Conservation (phyloP, 2,797 vertebrate genomes). For the Helicolenus hilgendorfi region DNA sequence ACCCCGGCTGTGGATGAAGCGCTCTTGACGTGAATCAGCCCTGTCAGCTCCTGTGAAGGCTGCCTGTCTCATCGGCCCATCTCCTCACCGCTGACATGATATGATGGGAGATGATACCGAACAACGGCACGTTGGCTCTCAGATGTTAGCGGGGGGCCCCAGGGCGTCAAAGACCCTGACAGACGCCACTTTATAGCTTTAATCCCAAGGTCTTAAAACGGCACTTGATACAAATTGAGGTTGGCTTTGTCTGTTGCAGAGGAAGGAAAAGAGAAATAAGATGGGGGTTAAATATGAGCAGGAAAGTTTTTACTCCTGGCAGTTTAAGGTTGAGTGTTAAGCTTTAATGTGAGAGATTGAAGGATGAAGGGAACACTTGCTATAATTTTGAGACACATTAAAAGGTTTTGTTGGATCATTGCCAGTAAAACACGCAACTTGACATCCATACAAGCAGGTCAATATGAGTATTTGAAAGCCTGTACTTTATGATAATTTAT, state of each 20-base stretch:
- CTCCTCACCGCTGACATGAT: constrained; percentile 94
- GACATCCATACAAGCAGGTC: not conserved
- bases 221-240: constrained; percentile 99
- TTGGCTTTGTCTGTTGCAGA: constrained; percentile 92
- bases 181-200: constrained; percentile 98
- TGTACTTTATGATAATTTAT: not conserved
- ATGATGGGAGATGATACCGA: constrained; percentile 99
- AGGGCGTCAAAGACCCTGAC: constrained; percentile 94
- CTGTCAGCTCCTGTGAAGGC: constrained; percentile 95
- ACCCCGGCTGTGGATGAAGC: constrained; percentile 93
- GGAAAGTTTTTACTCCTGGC: constrained; percentile 91
- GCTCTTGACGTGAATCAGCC: constrained; percentile 95
- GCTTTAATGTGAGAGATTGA: constrained; percentile 2
- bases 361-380: not conserved
- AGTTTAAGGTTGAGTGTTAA: constrained; percentile 92
- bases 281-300: constrained; percentile 22
- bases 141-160: constrained; percentile 93
- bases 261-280: constrained; percentile 75
- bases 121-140: constrained; percentile 96
- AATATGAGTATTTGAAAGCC: not conserved
- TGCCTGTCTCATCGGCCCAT: constrained; percentile 94
- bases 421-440: not conserved
- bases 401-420: not conserved
- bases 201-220: constrained; percentile 98
- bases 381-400: not conserved